Base-by-base conservation (phyloP, 2,888 invertebrate species). In the Phragmatobia fuliginosa region DNA sequence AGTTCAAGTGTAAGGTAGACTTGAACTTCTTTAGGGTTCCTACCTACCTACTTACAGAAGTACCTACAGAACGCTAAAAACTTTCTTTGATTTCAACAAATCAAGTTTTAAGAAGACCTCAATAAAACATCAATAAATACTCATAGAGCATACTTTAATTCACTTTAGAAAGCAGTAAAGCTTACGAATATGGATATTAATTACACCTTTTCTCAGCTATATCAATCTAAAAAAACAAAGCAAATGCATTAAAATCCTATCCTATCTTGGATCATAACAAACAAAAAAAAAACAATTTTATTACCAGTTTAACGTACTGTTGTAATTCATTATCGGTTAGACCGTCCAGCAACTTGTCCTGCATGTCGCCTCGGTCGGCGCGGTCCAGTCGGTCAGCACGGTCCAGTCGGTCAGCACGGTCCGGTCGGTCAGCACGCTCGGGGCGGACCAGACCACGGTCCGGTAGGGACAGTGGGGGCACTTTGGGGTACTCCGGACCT, bases 221-320 rank as follows among this genome's bases (percentile, higher is more conserved):
- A n/a, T 8, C 45, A 10, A 49, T 49, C 8, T 49, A 21, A 45
- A 8, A 21, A 21, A 14, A 38, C 4, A n/a, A 28, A 62, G 33
- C 33, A 38, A 25, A 56, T 16, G 6, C 18, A 64, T 21, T n/a
- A 7, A 45, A 14, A 6, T 45, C 2, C 14, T 16, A 14, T 16
- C 28, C 28, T 56, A 52, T 52, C 10, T 10, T n/a, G 10, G n/a
- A 49, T 49, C 10, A 11, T 25, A 25, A 49, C 25, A 49, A 60
- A 61, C 38, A 14, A 66, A 67, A 60, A 59, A 72, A 72, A 76
- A 74, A 75, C 56, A 18, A 1, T 38, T 62, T 28, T 75, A 76
- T 87, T 82, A 94, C 95, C 92, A 92, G 76, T 83, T 92, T 91
- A 31, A 95, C 90, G 71, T 95, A 95, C 62, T 93, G 91, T 73